phyloP scores from a whole-genome alignment of 2,888 invertebrate species.

The Mechanitis mazaeus region DNA sequence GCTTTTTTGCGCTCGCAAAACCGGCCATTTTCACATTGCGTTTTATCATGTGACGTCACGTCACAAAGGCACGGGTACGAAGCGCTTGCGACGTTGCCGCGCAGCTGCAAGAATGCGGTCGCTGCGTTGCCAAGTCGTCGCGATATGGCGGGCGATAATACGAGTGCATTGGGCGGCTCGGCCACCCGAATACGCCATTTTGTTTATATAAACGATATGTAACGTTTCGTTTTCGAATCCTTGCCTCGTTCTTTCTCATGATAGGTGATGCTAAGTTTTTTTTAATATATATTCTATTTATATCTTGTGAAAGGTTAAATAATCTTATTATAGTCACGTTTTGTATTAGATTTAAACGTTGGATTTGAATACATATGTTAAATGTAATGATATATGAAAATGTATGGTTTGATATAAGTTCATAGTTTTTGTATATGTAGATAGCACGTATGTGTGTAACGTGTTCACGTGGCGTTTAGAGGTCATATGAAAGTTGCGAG shows the following conservation, averaged over 20 bases:
- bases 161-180: constrained; percentile 69
- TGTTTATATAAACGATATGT: constrained; percentile 44
- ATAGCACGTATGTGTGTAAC: constrained; percentile 8
- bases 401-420: constrained; percentile 1
- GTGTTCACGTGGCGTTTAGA: constrained; percentile 25
- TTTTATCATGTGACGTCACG: constrained; percentile 58
- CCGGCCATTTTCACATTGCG: constrained; percentile 48
- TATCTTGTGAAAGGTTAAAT: constrained; percentile 47
- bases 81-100: constrained; percentile 63
- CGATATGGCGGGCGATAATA: constrained; percentile 56
- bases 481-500: constrained; percentile 36
- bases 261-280: too few species aligned
- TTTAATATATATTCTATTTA: constrained; percentile 38
- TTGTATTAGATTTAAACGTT: constrained; percentile 35
- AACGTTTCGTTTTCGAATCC: constrained; percentile 31
- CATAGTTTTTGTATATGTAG: constrained; percentile 6
- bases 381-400: constrained; percentile 5
- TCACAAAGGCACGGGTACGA: constrained; percentile 51
- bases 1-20: constrained; percentile 17
- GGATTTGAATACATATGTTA: constrained; percentile 8
- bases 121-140: constrained; percentile 61
- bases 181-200: constrained; percentile 55
- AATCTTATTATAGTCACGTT: constrained; percentile 49
- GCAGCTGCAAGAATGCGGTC: constrained; percentile 63
- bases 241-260: not conserved